Conservation (phyloP, 2,113 vertebrate genomes). For the Hippocampus mohnikei region DNA sequence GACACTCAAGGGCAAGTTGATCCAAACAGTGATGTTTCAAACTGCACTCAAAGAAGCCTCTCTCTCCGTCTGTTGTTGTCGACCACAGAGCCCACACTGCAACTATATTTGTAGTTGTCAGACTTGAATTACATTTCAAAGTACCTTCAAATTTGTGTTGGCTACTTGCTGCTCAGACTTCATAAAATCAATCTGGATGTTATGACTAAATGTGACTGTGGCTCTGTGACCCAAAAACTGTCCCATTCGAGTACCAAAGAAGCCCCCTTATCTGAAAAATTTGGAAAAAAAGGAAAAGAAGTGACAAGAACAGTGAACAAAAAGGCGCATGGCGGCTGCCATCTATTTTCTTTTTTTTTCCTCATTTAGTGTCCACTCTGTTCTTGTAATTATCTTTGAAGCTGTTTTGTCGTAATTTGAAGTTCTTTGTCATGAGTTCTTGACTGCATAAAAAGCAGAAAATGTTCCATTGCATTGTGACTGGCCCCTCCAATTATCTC, state of each 20-base stretch:
- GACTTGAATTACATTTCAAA: neutral
- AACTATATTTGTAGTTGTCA: too few species aligned
- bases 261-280: conserved; percentile 20
- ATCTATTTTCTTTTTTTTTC: conserved; percentile 37
- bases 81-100: neutral
- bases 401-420: neutral
- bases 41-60: neutral
- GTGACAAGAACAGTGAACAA: conserved; percentile 23
- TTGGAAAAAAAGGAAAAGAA: conserved; percentile 43
- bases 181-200: neutral
- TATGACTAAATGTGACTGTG: neutral
- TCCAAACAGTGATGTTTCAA: neutral
- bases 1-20: neutral
- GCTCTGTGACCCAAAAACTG: neutral
- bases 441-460: neutral
- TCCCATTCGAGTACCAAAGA: neutral
- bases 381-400: neutral
- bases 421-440: neutral
- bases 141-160: neutral
- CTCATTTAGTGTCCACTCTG: conserved; percentile 1
- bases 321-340: conserved; percentile 37
- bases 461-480: neutral
- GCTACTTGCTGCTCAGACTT: neutral
- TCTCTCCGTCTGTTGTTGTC: neutral
- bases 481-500: conserved; percentile 8